These are phyloP conservation scores for Trachops cirrhosus DNA, from an alignment of 2,797 vertebrate genomes.

Conservation along the genomic window DNA sequence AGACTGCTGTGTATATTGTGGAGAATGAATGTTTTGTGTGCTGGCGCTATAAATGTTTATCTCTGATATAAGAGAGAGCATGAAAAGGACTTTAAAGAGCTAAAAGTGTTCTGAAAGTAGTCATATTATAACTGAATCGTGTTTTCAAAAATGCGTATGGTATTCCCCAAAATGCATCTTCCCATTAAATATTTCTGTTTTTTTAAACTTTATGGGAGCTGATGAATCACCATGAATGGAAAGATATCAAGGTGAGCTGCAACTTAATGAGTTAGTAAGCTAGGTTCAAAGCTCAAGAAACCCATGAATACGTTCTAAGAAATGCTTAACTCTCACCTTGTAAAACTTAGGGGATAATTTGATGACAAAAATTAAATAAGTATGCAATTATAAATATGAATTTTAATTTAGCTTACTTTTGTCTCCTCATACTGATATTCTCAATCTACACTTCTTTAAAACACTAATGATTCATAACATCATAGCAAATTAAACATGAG, in stretches of 20 bases:
- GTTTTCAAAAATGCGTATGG: not conserved
- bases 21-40: not conserved
- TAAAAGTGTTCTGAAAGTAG: not conserved
- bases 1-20: too few species aligned
- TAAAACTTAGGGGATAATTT: not conserved
- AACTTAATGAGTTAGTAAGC: not conserved
- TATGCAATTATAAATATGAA: not conserved
- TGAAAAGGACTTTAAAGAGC: not conserved
- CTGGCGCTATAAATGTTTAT: not conserved
- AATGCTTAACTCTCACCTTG: not conserved
- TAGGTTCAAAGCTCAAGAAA: constrained; percentile 28
- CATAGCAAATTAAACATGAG: not conserved
- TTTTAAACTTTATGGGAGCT: not conserved
- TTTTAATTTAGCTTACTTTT: not conserved
- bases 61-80: not conserved
- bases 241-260: not conserved
- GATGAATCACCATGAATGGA: not conserved
- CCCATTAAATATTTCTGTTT: not conserved
- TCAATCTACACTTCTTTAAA: not conserved
- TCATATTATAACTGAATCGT: not conserved
- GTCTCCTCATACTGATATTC: not conserved
- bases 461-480: not conserved
- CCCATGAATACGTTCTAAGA: not conserved
- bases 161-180: not conserved
- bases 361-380: not conserved